A percentile compares a stretch with the other conserved stretches of the same genome.
These are phyloP conservation scores for Portevinia maculata DNA, from an alignment of 2,888 invertebrate genomes.

Conservation along the genomic window DNA sequence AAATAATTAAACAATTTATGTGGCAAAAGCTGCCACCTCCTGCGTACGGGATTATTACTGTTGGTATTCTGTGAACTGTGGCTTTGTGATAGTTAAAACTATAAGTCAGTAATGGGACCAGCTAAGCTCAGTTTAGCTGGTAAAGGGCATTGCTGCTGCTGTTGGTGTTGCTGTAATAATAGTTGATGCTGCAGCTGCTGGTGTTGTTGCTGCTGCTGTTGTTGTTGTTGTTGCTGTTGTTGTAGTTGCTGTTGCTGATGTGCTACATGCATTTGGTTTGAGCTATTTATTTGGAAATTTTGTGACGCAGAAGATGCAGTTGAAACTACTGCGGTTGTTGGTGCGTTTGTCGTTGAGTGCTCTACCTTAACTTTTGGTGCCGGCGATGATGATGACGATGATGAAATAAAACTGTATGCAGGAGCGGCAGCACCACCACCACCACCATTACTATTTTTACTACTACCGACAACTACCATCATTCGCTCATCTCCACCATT, in stretches of 20 bases:
- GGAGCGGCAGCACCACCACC: constrained; percentile 60
- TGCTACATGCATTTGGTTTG: constrained; percentile 66
- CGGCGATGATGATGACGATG: constrained; percentile 64
- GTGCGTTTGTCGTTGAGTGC: constrained; percentile 39
- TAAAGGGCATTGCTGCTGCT: constrained; percentile 63
- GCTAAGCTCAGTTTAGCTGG: constrained; percentile 80
- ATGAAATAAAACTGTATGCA: constrained; percentile 61
- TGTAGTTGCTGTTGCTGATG: constrained; percentile 52
- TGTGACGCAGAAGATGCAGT: constrained; percentile 70
- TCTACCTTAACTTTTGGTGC: constrained; percentile 56
- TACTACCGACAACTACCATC: constrained; percentile 53
- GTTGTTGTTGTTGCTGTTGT: constrained; percentile 56
- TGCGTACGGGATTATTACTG: constrained; percentile 48
- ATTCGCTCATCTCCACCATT: constrained; percentile 76
- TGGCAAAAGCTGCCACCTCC: constrained; percentile 59
- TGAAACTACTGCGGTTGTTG: constrained; percentile 63
- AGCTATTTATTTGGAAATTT: constrained; percentile 66
- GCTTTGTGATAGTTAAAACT: constrained; percentile 78
- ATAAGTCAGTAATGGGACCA: constrained; percentile 82
- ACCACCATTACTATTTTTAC: constrained; percentile 67
- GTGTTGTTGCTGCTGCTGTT: constrained; percentile 32
- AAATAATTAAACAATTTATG: constrained; percentile 57
- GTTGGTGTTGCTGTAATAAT: constrained; percentile 39
- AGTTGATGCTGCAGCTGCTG: not conserved
- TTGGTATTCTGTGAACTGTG: constrained; percentile 31